Conservation (phyloP, 2,113 vertebrate species). For the Vicugna pacos region DNA sequence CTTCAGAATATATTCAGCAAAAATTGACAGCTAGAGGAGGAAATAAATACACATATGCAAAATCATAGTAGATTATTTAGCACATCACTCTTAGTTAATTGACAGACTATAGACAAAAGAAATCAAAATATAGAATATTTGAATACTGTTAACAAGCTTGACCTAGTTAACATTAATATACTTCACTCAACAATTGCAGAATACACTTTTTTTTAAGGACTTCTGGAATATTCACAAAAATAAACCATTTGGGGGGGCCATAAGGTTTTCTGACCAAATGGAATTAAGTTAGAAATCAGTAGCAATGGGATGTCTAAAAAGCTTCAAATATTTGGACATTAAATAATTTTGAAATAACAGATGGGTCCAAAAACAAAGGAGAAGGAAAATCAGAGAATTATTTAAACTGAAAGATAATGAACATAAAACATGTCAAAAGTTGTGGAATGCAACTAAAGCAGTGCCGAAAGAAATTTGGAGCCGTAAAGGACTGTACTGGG, state of each 20-base stretch:
- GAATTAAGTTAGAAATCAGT: not conserved
- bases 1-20: not conserved
- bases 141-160: not conserved
- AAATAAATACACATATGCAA: not conserved
- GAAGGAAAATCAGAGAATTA: not conserved
- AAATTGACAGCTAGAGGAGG: not conserved
- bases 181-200: not conserved
- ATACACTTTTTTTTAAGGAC: not conserved
- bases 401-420: not conserved
- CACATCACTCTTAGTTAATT: not conserved
- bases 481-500: not conserved
- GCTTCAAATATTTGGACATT: not conserved
- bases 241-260: not conserved
- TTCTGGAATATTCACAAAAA: not conserved
- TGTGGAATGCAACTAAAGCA: slow-evolving; percentile 7
- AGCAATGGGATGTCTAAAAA: not conserved
- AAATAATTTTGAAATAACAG: not conserved
- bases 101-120: not conserved
- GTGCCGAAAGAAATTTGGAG: not conserved
- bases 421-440: not conserved
- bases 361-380: not conserved
- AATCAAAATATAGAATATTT: not conserved
- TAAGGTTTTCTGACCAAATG: not conserved
- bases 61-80: not conserved
- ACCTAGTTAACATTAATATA: not conserved